Conservation (phyloP, 2,113 vertebrate species). For the Eurypyga helias region DNA sequence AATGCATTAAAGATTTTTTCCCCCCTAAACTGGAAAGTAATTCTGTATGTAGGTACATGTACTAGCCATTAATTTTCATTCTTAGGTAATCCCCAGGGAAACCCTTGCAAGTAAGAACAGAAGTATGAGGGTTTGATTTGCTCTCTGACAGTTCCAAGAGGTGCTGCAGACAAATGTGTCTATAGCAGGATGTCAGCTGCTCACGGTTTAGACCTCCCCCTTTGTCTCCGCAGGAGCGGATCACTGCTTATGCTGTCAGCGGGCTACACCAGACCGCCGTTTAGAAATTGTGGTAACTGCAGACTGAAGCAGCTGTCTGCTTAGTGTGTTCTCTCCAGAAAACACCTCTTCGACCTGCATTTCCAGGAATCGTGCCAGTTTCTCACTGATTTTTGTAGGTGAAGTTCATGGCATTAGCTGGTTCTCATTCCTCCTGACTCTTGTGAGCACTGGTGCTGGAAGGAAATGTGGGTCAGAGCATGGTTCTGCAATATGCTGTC, state of each 20-base stretch:
- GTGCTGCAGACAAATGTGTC: not conserved
- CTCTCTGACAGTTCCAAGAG: not conserved
- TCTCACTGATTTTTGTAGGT: not conserved
- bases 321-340: not conserved
- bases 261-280: not conserved
- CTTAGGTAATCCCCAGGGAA: not conserved
- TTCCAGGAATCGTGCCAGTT: not conserved
- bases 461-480: rapidly evolving
- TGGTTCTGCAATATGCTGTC: not conserved
- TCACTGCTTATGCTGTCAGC: not conserved
- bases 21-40: not conserved
- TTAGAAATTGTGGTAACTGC: not conserved
- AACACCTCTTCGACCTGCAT: not conserved
- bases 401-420: not conserved
- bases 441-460: not conserved
- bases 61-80: not conserved
- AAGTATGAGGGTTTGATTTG: not conserved
- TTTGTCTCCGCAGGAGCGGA: not conserved
- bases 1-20: not conserved
- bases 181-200: not conserved
- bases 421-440: not conserved
- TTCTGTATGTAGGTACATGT: not conserved
- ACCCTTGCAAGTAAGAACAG: not conserved
- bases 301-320: not conserved
- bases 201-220: not conserved